Evolutionary conservation across 1,140 invertebrate species (phyloP).

Genomic region (Acromyrmex charruanus): DNA sequence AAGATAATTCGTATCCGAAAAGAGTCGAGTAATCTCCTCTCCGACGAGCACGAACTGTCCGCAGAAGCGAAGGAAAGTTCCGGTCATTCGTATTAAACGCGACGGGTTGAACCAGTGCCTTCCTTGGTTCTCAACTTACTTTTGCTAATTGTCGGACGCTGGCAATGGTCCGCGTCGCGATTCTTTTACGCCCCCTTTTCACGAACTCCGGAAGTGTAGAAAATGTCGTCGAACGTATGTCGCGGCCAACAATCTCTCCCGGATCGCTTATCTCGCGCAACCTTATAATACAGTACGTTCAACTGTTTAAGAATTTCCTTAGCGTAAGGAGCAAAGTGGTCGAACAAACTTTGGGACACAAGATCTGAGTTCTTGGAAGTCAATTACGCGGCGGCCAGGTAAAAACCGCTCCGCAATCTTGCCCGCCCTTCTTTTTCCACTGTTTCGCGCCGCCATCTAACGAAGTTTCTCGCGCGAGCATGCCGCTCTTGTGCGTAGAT

Average conservation of each 20-base stretch:
- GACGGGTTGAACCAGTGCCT: constrained; percentile 1
- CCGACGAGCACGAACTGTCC: background rate
- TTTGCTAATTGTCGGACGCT: constrained; percentile 10
- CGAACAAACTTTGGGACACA: constrained; percentile 59
- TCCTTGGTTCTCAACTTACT: background rate
- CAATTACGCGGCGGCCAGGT: constrained; percentile 63
- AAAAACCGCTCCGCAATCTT: constrained; percentile 60
- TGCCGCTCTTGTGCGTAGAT: constrained; percentile 49
- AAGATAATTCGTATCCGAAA: background rate
- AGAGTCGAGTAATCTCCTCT: background rate
- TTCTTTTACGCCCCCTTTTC: background rate
- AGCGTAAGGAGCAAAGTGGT: constrained; percentile 17
- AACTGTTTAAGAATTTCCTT: constrained; percentile 64
- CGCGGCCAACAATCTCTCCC: constrained; percentile 4
- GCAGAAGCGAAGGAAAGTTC: constrained; percentile 2
- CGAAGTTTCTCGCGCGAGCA: constrained; percentile 42
- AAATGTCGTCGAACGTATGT: constrained; percentile 11
- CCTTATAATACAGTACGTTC: constrained; percentile 58
- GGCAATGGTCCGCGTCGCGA: constrained; percentile 6
- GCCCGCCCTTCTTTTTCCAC: constrained; percentile 21
- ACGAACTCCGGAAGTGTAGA: background rate
- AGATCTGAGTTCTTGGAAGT: constrained; percentile 69
- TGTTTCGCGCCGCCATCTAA: constrained; percentile 43
- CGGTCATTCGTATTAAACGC: constrained; percentile 17
- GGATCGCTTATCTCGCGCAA: constrained; percentile 43